A percentile compares a stretch with the other conserved stretches of the same genome.
Conservation (phyloP, 64 coral and sea anemone species). For the Actinia equina region DNA sequence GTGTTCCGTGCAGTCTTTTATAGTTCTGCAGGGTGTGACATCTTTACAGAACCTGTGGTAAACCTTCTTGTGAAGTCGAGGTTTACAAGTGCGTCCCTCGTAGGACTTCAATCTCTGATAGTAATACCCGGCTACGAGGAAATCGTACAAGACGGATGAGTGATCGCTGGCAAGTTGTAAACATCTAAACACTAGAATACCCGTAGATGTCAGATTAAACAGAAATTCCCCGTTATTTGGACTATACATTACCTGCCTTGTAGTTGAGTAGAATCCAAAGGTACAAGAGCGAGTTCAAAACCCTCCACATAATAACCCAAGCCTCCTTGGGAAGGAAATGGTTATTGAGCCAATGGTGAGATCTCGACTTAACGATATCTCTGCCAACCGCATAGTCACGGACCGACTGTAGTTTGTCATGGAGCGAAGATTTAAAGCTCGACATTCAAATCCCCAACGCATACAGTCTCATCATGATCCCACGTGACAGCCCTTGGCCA, state of each 20-base stretch:
- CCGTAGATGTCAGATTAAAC: constrained; percentile 47
- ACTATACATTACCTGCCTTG: constrained; percentile 55
- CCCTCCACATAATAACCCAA: constrained; percentile 66
- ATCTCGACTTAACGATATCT: constrained; percentile 38
- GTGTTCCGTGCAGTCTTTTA: constrained; percentile 49
- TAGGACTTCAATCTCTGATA: constrained; percentile 59
- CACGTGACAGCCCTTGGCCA: constrained; percentile 50
- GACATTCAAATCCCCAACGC: constrained; percentile 57
- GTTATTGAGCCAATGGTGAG: constrained; percentile 23
- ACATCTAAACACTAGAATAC: constrained; percentile 24
- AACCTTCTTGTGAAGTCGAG: constrained; percentile 38
- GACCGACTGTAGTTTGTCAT: constrained; percentile 36
- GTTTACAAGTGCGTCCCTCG: constrained; percentile 55
- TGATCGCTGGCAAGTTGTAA: constrained; percentile 3
- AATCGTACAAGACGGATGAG: constrained; percentile 6
- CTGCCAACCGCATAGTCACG: constrained; percentile 33
- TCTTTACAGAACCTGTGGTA: constrained; percentile 35
- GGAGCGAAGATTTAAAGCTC: constrained; percentile 63
- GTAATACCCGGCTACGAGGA: constrained; percentile 48
- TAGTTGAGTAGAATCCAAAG: constrained; percentile 43
- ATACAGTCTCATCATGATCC: constrained; percentile 18
- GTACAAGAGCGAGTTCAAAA: constrained; percentile 54
- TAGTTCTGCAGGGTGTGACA: constrained; percentile 42
- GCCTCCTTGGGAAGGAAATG: constrained; percentile 41
- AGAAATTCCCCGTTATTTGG: constrained; percentile 56